Evolutionary conservation across 2,888 invertebrate genomes (phyloP), one percentile per base, ranked within the genome.

Genomic region (Dioctria rufipes): DNA sequence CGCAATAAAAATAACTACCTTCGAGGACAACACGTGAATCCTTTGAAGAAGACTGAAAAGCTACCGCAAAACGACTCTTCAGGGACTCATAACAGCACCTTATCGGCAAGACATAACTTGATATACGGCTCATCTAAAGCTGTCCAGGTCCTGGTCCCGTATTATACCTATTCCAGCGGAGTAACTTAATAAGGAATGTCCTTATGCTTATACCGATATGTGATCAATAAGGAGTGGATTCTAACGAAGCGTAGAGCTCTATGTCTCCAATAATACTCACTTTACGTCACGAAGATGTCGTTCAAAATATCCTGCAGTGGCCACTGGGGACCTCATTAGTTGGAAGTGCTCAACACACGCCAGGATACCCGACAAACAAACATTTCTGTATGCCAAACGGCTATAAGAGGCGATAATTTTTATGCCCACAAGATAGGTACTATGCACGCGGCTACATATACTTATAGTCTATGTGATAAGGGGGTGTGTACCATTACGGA

Each of bases 281-380:
- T 77, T 63, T 63, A 46, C 77, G 77, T 63, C 63, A n/a, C n/a
- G 37, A n/a, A 63, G 51, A 13, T 51, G 46, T 77, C 77, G 77
- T 63, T 77, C 77, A 11, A 77, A 63, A 61, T 77, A 63, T 49
- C 77, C 61, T 49, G 63, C 63, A 77, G 46, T 49, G 77, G 63
- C 49, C 77, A 77, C 77, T 77, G 77, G 77, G 77, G 77, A 77
- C 63, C 77, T 77, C 77, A 77, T 77, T 77, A 77, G 77, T 46
- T 25, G 77, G 61, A 77, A 63, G 63, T 61, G 58, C 77, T 77
- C 63, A 77, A 37, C 11, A 77, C 49, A 77, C 63, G 77, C 61
- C 46, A 63, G 63, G 77, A 77, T 39, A 77, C 63, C 63, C 77
- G 46, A 49, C 63, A 77, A 77, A 77, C 58, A 77, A 77, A 63